phyloP scores from a whole-genome alignment of 1,140 invertebrate genomes.

The Drosophila ironensis region DNA sequence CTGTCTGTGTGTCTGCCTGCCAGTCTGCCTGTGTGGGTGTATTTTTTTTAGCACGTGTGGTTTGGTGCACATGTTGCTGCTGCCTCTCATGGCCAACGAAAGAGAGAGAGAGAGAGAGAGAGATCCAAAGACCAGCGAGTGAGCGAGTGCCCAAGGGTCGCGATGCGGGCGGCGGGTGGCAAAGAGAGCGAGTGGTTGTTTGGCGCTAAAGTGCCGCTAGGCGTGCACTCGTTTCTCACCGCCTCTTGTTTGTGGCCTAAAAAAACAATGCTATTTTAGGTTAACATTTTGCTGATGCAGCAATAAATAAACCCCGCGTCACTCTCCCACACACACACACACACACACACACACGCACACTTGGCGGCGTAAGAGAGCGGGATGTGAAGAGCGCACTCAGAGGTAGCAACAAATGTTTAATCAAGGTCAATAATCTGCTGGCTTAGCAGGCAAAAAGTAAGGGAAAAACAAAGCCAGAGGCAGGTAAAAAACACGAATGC shows the following conservation, averaged over 20 bases:
- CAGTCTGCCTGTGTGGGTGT: constrained; percentile 38
- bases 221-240: constrained; percentile 44
- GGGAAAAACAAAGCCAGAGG: constrained; percentile 27
- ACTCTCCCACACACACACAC: no score
- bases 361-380: no score
- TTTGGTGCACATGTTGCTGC: constrained; percentile 81
- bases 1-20: not conserved
- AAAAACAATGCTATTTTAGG: constrained; percentile 69
- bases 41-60: constrained; percentile 80
- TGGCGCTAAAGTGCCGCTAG: constrained; percentile 71
- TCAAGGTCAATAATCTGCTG: constrained; percentile 78
- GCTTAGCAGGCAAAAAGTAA: constrained; percentile 56
- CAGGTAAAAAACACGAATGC: constrained; percentile 62
- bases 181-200: constrained; percentile 53
- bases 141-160: not conserved
- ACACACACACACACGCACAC: no score
- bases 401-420: constrained; percentile 54
- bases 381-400: constrained; percentile 13
- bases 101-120: constrained; percentile 17
- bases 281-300: constrained; percentile 62
- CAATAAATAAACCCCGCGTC: no score
- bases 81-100: constrained; percentile 15
- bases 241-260: constrained; percentile 38
- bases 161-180: not conserved
- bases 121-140: constrained; percentile 22